These are phyloP conservation scores for Andrena flavipes DNA, from an alignment of 2,888 invertebrate species.

Conservation along the genomic window DNA sequence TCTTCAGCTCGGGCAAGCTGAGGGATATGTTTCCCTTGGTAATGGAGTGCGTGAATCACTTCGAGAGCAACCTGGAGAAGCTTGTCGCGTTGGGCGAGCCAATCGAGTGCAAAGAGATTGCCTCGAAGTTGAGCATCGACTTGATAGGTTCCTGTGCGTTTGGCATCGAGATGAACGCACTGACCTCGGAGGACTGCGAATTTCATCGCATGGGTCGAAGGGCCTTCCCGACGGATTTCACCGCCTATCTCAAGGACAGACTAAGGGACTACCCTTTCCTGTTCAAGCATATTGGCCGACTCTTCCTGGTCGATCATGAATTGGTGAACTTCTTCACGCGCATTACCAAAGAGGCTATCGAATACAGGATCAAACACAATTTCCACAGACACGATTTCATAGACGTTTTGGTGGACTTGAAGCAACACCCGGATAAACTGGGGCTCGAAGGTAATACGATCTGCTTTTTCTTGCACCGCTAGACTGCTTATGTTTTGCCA, in stretches of 20 bases:
- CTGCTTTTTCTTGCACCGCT: too few species aligned
- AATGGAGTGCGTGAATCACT: conserved; percentile 78
- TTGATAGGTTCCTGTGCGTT: conserved; percentile 85
- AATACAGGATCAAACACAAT: conserved; percentile 85
- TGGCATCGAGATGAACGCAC: conserved; percentile 83
- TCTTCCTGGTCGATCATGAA: not conserved
- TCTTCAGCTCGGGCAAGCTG: conserved; percentile 85
- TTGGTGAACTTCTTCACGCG: conserved; percentile 85
- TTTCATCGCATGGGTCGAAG: conserved; percentile 82
- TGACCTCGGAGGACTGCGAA: conserved; percentile 79
- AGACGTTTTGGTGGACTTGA: conserved; percentile 86
- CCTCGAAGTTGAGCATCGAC: conserved; percentile 84
- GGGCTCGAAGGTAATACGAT: too few species aligned
- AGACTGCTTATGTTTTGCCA: too few species aligned
- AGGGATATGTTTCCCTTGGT: conserved; percentile 84
- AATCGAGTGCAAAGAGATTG: conserved; percentile 78
- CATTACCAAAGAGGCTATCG: conserved; percentile 85
- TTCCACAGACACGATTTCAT: conserved; percentile 87
- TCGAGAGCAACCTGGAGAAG: conserved; percentile 76
- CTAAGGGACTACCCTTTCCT: not conserved
- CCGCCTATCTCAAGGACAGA: conserved; percentile 50
- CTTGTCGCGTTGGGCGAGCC: conserved; percentile 55
- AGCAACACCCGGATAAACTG: conserved; percentile 79
- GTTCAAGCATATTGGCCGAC: too few species aligned
- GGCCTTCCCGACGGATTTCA: conserved; percentile 69